phyloP scores from a whole-genome alignment of 2,113 vertebrate genomes.

The Ptyas mucosa region DNA sequence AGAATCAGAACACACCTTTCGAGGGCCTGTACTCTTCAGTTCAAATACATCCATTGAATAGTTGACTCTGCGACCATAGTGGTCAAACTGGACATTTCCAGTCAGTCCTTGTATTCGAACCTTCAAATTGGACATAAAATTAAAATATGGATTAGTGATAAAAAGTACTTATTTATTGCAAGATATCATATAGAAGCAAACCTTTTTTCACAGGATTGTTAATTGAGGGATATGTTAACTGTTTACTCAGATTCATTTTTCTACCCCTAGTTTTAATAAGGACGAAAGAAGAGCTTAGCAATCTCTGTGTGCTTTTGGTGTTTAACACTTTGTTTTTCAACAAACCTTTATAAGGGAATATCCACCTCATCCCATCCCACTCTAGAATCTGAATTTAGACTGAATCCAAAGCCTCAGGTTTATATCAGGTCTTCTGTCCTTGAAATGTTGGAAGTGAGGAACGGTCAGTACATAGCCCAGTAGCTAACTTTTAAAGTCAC shows the following conservation, averaged over 20 bases:
- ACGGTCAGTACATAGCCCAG: neutral
- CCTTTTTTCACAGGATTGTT: neutral
- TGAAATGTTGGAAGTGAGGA: neutral
- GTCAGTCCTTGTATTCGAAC: slow-evolving; percentile 96
- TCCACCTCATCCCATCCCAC: neutral
- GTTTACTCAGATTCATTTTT: neutral
- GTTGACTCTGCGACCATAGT: slow-evolving; percentile 94
- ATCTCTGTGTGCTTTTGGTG: neutral
- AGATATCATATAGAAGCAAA: neutral
- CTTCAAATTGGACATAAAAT: slow-evolving; percentile 59
- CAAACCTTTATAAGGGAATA: neutral
- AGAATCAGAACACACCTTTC: slow-evolving; percentile 75
- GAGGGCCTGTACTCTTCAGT: slow-evolving; percentile 88
- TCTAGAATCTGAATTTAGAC: neutral
- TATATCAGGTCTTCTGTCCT: neutral
- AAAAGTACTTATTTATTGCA: neutral
- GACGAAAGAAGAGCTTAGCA: neutral
- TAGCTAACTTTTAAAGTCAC: neutral
- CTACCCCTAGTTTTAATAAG: neutral
- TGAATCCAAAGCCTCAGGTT: neutral
- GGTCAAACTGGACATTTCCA: slow-evolving; percentile 96
- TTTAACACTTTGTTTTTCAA: neutral
- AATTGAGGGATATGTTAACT: neutral
- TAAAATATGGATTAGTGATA: neutral
- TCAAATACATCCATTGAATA: slow-evolving; percentile 98